Evolutionary conservation across 2,113 vertebrate species (phyloP), one percentile per base, ranked within the genome.

Genomic region (Corythornis vintsioides): DNA sequence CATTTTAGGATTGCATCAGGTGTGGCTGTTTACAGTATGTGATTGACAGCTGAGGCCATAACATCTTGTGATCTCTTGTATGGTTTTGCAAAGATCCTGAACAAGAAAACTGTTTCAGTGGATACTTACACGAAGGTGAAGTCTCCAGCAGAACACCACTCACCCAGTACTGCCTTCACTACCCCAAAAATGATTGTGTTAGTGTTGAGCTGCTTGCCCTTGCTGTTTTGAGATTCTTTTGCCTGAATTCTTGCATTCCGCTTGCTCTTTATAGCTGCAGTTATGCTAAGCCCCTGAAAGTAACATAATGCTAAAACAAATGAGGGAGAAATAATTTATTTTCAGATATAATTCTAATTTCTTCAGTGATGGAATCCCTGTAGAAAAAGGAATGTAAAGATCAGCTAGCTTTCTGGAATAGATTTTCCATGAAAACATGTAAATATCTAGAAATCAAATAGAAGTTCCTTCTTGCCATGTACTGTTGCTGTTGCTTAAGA

Each of bases 201-300:
- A 84, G 26, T 56, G 33, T 60, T 88, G 35, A 74, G 26, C 63
- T 86, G 42, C 31, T 79, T 89, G 55, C 53, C 20, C 19, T 61
- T 85, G 45, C 59, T 89, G 18, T 87, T 92, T 92, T 75, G 20
- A 48, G 66, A 75, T 55, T 90, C 43, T 88, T 89, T 73, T 89
- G 26, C 33, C 45, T 63, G 7, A 89, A 48, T 75, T 84, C 50
- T 82, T 84, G 26, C 38, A 65, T 31, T 26, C 19, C 17, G 7
- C n/a, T 33, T 82, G 22, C 26, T 83, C 18, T 75, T 81, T 56
- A 53, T 80, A 86, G 74, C 45, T 92, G 31, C 57, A 33, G 61
- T 89, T 93, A n/a, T 20, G 15, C 43, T 64, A 73, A 90, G 66
- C 7, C 38, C 40, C 35, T 76, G 59, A 89, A 95, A 79, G 66